Conservation (phyloP, 2,797 vertebrate species). For the Spea hammondii region DNA sequence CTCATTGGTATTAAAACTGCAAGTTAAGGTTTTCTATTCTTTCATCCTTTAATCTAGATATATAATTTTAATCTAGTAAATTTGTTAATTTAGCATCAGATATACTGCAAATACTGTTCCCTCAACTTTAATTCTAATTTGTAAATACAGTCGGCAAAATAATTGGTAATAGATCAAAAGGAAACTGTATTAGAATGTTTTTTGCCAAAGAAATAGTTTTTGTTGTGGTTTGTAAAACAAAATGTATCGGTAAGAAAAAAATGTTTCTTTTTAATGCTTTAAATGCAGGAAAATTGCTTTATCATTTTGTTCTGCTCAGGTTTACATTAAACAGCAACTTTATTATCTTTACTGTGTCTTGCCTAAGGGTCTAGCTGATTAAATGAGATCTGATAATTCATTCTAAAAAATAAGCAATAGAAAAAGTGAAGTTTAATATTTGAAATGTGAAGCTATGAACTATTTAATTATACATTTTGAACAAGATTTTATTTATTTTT, state of each 20-base stretch:
- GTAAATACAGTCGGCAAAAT: constrained; percentile 5
- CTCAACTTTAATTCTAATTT: constrained; percentile 8
- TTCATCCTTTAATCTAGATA: constrained; percentile 10
- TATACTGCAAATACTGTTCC: constrained; percentile 9
- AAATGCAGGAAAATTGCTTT: constrained; percentile 8
- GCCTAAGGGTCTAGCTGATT: constrained; percentile 4
- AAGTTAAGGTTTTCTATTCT: constrained; percentile 9
- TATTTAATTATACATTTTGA: too few species aligned
- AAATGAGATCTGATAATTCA: background rate
- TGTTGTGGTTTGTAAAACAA: constrained; percentile 11
- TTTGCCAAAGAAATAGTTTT: background rate
- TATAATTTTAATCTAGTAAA: constrained; percentile 1
- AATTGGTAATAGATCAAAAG: constrained; percentile 11
- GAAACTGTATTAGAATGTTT: constrained; percentile 3
- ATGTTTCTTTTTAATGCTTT: constrained; percentile 17
- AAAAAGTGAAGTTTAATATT: too few species aligned
- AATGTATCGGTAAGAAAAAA: constrained; percentile 3
- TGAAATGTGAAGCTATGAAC: too few species aligned
- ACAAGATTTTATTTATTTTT: too few species aligned
- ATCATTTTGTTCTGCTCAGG: constrained; percentile 20
- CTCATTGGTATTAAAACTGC: constrained; percentile 8
- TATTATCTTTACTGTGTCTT: constrained; percentile 28
- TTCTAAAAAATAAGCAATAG: background rate
- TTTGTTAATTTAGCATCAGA: constrained; percentile 12
- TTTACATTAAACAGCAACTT: constrained; percentile 9